Conservation (phyloP, 2,888 invertebrate genomes). For the Drosophila bunnanda region DNA sequence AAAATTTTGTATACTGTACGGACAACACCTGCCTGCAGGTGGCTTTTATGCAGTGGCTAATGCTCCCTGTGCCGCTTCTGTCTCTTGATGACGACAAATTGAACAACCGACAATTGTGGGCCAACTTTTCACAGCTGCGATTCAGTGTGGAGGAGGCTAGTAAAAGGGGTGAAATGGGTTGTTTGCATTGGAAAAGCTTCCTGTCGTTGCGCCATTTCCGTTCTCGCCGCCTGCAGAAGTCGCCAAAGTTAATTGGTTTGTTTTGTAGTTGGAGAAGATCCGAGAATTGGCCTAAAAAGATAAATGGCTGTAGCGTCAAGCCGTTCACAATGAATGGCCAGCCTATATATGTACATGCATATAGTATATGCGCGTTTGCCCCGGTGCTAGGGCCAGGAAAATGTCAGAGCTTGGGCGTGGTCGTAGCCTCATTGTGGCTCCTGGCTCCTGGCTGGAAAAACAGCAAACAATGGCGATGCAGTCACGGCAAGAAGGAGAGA, state of each 20-base stretch:
- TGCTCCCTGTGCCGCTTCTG: slow-evolving; percentile 27
- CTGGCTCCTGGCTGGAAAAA: slow-evolving; percentile 32
- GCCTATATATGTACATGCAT: no score
- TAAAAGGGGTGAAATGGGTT: slow-evolving; percentile 16
- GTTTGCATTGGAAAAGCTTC: slow-evolving; percentile 53
- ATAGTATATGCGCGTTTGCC: slow-evolving; percentile 9
- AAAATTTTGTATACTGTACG: background rate
- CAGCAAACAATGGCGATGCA: slow-evolving; percentile 40
- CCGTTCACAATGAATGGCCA: slow-evolving; percentile 26
- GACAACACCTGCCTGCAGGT: slow-evolving; percentile 40
- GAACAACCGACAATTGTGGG: slow-evolving; percentile 52
- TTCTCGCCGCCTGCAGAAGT: slow-evolving; percentile 34
- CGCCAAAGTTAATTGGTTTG: slow-evolving; percentile 74
- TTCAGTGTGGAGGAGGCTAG: background rate
- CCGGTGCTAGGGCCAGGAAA: slow-evolving; percentile 30
- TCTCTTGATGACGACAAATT: slow-evolving; percentile 54
- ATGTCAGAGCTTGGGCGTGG: slow-evolving; percentile 69
- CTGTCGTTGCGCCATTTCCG: slow-evolving; percentile 55
- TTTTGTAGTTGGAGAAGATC: slow-evolving; percentile 62
- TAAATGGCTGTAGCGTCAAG: slow-evolving; percentile 24
- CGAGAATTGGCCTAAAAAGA: slow-evolving; percentile 61
- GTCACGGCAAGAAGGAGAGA: background rate
- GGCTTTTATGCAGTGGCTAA: slow-evolving; percentile 13
- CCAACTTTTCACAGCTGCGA: slow-evolving; percentile 24
- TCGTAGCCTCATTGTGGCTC: slow-evolving; percentile 34